Percentiles rank a stretch among this genome's conserved stretches.
Conservation (phyloP, 2,797 vertebrate genomes). For the Morelia viridis region DNA sequence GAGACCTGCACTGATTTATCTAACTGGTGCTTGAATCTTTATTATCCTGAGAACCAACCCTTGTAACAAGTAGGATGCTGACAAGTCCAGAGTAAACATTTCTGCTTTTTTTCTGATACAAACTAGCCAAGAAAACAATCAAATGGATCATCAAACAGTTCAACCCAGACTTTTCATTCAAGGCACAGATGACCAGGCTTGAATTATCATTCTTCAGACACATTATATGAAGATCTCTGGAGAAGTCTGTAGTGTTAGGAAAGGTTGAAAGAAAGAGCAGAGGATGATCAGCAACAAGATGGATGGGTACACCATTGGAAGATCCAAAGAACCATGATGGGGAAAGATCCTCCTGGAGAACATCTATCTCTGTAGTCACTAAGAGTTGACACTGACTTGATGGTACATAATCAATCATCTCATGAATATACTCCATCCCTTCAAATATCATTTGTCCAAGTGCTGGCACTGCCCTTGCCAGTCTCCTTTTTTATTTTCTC, state of each 20-base stretch:
- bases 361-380: neutral
- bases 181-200: neutral
- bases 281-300: neutral
- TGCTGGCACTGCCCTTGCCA: neutral
- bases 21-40: neutral
- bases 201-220: neutral
- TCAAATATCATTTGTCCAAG: neutral
- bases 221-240: neutral
- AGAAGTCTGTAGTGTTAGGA: neutral
- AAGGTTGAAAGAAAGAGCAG: neutral
- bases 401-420: neutral
- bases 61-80: neutral
- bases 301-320: neutral
- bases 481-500: neutral
- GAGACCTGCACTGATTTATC: neutral
- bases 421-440: neutral
- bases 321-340: neutral
- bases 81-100: neutral
- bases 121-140: neutral
- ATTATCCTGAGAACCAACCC: neutral
- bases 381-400: neutral
- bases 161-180: neutral
- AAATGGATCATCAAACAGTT: neutral
- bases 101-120: neutral
- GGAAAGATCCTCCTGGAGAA: neutral